Conservation (phyloP, 2,113 vertebrate species). For the Lates calcarifer region DNA sequence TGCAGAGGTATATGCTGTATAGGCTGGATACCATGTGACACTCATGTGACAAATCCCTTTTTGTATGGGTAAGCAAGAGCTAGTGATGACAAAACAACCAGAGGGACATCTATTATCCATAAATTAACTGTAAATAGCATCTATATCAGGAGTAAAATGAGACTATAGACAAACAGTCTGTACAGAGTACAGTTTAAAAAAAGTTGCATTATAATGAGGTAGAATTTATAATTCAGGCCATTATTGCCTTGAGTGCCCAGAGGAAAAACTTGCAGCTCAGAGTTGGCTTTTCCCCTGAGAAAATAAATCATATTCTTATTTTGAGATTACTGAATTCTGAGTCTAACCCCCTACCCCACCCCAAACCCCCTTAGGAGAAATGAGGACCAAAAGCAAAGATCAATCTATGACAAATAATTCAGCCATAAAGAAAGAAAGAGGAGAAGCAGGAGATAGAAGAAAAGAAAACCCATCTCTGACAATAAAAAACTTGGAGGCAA, state of each 20-base stretch:
- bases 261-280: slow-evolving; percentile 20
- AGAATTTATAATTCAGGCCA: slow-evolving; percentile 40
- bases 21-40: slow-evolving; percentile 18
- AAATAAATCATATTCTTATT: slow-evolving; percentile 53
- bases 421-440: slow-evolving; percentile 19
- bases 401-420: slow-evolving; percentile 60
- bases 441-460: slow-evolving; percentile 15
- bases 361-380: slow-evolving; percentile 34
- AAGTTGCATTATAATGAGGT: slow-evolving; percentile 14
- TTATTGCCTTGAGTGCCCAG: slow-evolving; percentile 18
- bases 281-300: slow-evolving; percentile 29
- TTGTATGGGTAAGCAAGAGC: neutral
- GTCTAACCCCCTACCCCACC: slow-evolving; percentile 4
- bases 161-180: neutral
- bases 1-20: slow-evolving; percentile 11
- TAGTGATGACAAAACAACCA: slow-evolving; percentile 27
- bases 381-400: slow-evolving; percentile 42
- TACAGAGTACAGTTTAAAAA: neutral
- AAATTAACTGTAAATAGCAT: slow-evolving; percentile 7
- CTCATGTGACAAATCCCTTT: slow-evolving; percentile 8
- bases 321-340: slow-evolving; percentile 55
- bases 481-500: slow-evolving; percentile 41
- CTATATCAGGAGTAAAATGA: slow-evolving; percentile 6
- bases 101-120: neutral
- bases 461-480: slow-evolving; percentile 40